Evolutionary conservation across 2,797 vertebrate genomes (phyloP), one percentile per base, ranked within the genome.

Genomic region (Cuculus canorus): DNA sequence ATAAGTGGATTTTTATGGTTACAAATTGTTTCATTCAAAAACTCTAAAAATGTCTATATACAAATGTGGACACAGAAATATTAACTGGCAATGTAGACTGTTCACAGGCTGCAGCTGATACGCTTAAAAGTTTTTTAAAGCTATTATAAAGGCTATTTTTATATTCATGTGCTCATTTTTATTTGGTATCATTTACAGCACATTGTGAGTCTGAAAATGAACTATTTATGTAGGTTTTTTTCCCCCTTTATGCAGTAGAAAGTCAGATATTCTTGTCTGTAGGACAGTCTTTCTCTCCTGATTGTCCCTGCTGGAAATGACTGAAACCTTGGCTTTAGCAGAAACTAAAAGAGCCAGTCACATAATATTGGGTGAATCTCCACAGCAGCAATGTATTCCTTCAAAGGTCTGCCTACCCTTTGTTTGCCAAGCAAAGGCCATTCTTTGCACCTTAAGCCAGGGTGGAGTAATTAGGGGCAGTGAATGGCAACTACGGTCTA

Each of bases 391-490:
- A 13, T 8, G 53, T 35, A n/a, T 33, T 89, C 71, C 60, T 80
- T 85, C 86, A 84, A 82, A 95, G 68, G 33, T 28, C 75, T 95
- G 60, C 86, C 68, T 91, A 68, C 30, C 56, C 10, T 93, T 96
- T 93, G 75, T 85, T 91, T 94, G 64, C 81, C 86, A 94, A 95
- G 88, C 94, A 93, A 84, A 90, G 57, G 53, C 71, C 81, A 89
- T 88, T 95, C 52, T 10, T 92, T 85, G 28, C 81, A 87, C 64
- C 71, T 85, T 93, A 96, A 96, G 86, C 68, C 71, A 87, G 94
- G 92, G 95, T 94, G 95, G 94, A 92, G 90, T 92, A 96, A 95
- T 91, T 68, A 95, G 56, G 71, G 92, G 71, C 68, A 94, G 60
- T 83, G 87, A 86, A 91, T 78, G 47, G n/a, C 53, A 84, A 95